Percentiles rank a stretch among this genome's conserved stretches.
phyloP scores from a whole-genome alignment of 2,113 vertebrate genomes.

The Cyanoliseus patagonus region DNA sequence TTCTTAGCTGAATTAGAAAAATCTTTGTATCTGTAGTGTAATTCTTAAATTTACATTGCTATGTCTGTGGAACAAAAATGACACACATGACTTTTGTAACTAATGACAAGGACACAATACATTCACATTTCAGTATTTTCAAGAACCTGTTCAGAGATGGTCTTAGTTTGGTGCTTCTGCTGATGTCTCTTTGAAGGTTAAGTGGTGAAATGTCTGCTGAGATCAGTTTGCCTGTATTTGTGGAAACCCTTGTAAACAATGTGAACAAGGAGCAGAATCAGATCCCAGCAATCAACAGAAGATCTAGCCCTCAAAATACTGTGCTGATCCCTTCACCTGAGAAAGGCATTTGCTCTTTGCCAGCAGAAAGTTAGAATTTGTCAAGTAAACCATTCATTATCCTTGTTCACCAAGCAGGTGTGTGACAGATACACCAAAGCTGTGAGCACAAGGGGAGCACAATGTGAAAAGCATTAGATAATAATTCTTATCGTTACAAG shows the following conservation, averaged over 20 bases:
- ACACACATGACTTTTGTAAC: neutral
- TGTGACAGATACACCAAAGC: neutral
- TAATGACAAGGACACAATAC: neutral
- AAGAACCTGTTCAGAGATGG: neutral
- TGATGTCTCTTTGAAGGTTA: neutral
- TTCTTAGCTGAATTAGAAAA: neutral
- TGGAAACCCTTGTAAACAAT: neutral
- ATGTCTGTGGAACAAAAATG: neutral
- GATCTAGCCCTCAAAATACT: neutral
- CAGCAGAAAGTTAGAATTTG: neutral
- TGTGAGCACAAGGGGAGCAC: neutral
- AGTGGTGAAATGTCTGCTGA: neutral
- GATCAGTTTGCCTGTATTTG: neutral
- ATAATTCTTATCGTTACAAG: slow-evolving; percentile 36
- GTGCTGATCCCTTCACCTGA: neutral
- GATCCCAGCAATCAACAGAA: neutral
- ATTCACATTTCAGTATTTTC: neutral
- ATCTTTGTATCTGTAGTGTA: neutral
- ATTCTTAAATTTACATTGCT: neutral
- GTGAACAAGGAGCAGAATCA: neutral
- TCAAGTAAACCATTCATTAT: neutral
- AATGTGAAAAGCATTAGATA: neutral
- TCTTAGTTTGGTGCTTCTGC: neutral
- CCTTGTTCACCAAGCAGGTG: neutral
- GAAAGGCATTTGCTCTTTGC: neutral